A percentile compares a stretch with the other conserved stretches of the same genome.
Conservation (phyloP, 2,113 vertebrate genomes). For the Trachemys scripta region DNA sequence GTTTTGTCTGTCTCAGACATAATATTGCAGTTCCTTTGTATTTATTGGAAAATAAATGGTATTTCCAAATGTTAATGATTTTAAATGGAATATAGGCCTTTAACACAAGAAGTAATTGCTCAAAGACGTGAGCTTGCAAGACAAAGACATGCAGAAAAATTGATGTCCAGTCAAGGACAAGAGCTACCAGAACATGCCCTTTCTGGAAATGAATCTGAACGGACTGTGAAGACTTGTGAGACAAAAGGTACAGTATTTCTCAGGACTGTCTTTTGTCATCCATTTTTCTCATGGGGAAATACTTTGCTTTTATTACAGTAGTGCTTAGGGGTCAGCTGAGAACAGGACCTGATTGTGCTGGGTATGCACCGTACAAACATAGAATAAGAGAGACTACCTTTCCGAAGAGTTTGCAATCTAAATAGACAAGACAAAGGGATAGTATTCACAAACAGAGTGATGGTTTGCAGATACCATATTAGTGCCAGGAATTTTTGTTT, state of each 20-base stretch:
- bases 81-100: constrained; percentile 78
- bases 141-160: constrained; percentile 87
- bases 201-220: constrained; percentile 34
- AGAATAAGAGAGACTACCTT: fast-evolving
- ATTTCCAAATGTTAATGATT: not conserved
- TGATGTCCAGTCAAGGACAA: constrained; percentile 77
- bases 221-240: constrained; percentile 14
- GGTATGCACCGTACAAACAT: not conserved
- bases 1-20: not conserved
- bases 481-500: not conserved
- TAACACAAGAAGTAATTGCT: constrained; percentile 91
- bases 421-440: not conserved
- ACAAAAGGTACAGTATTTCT: constrained; percentile 67
- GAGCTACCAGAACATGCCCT: constrained; percentile 44
- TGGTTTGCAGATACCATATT: not conserved
- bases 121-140: constrained; percentile 87
- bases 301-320: not conserved
- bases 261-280: not conserved
- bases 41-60: not conserved
- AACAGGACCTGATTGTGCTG: not conserved
- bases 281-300: not conserved
- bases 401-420: not conserved
- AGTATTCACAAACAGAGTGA: not conserved
- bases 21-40: not conserved
- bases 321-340: not conserved